A percentile compares a stretch with the other conserved stretches of the same genome.
Evolutionary conservation across 2,888 invertebrate genomes (phyloP).

Genomic region (Rugalucina vietnamica): DNA sequence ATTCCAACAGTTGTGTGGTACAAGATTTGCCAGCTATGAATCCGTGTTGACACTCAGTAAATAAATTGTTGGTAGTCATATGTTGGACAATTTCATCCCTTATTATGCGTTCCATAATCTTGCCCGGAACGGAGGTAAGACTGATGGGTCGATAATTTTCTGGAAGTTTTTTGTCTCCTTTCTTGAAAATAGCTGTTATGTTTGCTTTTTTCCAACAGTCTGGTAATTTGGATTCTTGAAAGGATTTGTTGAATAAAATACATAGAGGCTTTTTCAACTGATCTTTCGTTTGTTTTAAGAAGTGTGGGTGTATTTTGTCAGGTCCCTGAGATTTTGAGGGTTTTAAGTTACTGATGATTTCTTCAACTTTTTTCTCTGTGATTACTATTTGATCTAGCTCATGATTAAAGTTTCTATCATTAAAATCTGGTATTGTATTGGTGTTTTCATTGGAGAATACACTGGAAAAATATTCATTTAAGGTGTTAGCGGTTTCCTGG

Average conservation of each 20-base stretch:
- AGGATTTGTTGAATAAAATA: slow-evolving; percentile 18
- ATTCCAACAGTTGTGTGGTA: slow-evolving; percentile 2
- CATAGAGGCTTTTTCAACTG: not conserved
- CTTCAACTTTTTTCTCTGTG: no score
- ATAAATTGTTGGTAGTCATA: not conserved
- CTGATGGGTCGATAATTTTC: slow-evolving; percentile 25
- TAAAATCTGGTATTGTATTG: slow-evolving; percentile 1
- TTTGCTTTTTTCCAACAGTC: slow-evolving; percentile 25
- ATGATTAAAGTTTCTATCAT: not conserved
- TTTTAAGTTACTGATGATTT: no score
- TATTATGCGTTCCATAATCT: slow-evolving; percentile 19
- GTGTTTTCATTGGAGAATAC: not conserved
- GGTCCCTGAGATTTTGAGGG: slow-evolving; percentile 18
- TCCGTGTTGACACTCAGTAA: slow-evolving; percentile 11
- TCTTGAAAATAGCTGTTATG: slow-evolving; percentile 10
- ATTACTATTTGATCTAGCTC: no score
- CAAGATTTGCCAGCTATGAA: slow-evolving; percentile 17
- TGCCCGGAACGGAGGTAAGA: no score
- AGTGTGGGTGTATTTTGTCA: slow-evolving; percentile 12
- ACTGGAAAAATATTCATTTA: slow-evolving; percentile 13
- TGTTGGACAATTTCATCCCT: not conserved
- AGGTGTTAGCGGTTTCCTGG: slow-evolving; percentile 4
- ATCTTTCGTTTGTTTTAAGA: not conserved
- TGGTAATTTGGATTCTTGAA: slow-evolving; percentile 4
- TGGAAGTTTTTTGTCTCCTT: not conserved